A percentile compares a stretch with the other conserved stretches of the same genome.
Evolutionary conservation across 1,140 invertebrate species (phyloP).

Genomic region (Ceratitis capitata): DNA sequence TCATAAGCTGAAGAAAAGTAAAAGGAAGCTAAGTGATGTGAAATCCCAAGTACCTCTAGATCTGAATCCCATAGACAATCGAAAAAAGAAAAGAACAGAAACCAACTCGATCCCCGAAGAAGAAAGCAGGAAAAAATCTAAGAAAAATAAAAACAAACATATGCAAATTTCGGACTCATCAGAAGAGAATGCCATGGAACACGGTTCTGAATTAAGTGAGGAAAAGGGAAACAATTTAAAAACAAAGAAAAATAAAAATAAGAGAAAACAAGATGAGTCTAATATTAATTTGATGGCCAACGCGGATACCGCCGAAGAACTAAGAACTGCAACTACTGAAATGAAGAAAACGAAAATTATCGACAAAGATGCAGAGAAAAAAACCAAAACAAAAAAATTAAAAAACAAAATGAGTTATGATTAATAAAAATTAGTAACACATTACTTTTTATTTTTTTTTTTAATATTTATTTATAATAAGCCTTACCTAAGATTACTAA

Average conservation of each 20-base stretch:
- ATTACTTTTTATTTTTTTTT: neutral
- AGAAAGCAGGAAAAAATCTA: neutral
- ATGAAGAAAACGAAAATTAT: too few relatives aligned
- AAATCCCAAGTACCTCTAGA: neutral
- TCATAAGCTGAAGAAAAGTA: neutral
- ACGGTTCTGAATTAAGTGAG: too few relatives aligned
- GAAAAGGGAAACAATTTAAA: too few relatives aligned
- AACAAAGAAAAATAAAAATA: too few relatives aligned
- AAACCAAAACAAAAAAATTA: too few relatives aligned
- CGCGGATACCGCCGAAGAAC: too few relatives aligned
- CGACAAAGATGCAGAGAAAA: too few relatives aligned
- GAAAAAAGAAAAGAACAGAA: too few relatives aligned
- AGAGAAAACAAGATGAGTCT: neutral
- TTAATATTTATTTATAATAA: constrained; percentile 12
- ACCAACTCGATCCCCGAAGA: neutral
- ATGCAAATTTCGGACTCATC: too few relatives aligned
- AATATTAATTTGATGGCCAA: neutral
- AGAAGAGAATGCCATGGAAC: too few relatives aligned
- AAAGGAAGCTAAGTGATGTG: neutral
- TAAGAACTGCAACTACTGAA: too few relatives aligned
- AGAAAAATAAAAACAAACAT: neutral
- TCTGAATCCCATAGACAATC: too few relatives aligned
- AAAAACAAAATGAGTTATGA: constrained; percentile 15
- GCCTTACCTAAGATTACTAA: neutral
- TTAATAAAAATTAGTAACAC: neutral